Evolutionary conservation across 1,140 invertebrate genomes (phyloP).

Genomic region (Muscidifurax raptorellus): DNA sequence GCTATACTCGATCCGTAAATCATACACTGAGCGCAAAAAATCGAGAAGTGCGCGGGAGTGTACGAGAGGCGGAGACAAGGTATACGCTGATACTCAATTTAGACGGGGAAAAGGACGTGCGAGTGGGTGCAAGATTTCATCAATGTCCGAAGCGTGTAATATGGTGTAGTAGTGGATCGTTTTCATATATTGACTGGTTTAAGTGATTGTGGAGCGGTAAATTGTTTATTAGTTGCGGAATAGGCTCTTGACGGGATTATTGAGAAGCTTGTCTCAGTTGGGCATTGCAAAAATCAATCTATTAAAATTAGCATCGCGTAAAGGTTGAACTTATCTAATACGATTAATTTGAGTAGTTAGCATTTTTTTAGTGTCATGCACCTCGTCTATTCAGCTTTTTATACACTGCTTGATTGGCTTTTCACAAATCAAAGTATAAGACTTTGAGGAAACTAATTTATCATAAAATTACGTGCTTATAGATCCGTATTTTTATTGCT

Average conservation of each 20-base stretch:
- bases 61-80: background rate
- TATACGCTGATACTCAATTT: background rate
- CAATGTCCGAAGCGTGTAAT: background rate
- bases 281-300: no score
- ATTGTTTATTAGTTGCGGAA: no score
- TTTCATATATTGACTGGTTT: no score
- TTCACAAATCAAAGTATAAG: background rate
- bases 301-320: no score
- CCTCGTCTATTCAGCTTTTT: no score
- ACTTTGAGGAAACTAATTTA: background rate
- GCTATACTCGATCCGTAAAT: conserved; percentile 21
- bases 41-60: background rate
- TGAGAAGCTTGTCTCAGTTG: no score
- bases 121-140: conserved; percentile 11
- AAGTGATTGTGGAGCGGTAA: no score
- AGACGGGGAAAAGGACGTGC: background rate
- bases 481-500: background rate
- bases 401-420: no score
- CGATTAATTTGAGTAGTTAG: no score
- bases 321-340: no score
- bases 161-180: background rate
- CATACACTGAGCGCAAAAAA: background rate
- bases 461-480: background rate
- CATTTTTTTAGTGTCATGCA: no score
- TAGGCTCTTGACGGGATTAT: no score